phyloP scores from a whole-genome alignment of 2,888 invertebrate genomes.

The Endotricha flammealis region DNA sequence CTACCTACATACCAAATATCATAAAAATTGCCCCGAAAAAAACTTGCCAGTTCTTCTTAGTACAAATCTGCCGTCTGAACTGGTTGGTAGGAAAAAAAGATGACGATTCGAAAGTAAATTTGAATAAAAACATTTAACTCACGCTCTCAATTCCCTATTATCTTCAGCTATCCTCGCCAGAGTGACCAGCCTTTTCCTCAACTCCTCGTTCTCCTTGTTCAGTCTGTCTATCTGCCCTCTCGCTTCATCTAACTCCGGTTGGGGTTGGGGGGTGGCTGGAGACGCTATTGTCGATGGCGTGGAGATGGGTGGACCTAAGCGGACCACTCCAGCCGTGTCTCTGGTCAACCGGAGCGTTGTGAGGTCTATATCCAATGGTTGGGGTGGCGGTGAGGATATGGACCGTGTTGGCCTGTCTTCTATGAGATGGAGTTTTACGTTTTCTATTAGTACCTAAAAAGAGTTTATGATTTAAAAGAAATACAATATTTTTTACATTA shows the following conservation, averaged over 20 bases:
- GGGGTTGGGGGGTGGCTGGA: conserved; percentile 45
- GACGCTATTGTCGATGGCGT: conserved; percentile 42
- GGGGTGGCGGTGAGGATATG: conserved; percentile 87
- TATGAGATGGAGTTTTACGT: conserved; percentile 85
- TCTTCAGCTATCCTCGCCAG: conserved; percentile 75
- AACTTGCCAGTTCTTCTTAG: no score
- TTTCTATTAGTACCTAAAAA: conserved; percentile 85
- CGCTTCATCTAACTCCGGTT: conserved; percentile 66
- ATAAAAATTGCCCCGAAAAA: no score
- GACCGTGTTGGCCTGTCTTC: conserved; percentile 91
- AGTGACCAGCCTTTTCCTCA: conserved; percentile 64
- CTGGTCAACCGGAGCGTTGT: conserved; percentile 84
- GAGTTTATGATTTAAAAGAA: no score
- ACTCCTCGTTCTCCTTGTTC: conserved; percentile 68
- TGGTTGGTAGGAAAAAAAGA: neutral
- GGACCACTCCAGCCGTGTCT: conserved; percentile 85
- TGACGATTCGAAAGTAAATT: neutral
- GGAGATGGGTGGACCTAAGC: conserved; percentile 79
- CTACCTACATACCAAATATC: no score
- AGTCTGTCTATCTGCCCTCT: conserved; percentile 54
- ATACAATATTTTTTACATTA: neutral
- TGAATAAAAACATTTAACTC: conserved; percentile 29
- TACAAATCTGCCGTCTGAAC: no score
- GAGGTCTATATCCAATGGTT: conserved; percentile 87
- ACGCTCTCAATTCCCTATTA: conserved; percentile 72